Base-by-base conservation (phyloP, 2,797 vertebrate species). In the Falco rusticolus region DNA sequence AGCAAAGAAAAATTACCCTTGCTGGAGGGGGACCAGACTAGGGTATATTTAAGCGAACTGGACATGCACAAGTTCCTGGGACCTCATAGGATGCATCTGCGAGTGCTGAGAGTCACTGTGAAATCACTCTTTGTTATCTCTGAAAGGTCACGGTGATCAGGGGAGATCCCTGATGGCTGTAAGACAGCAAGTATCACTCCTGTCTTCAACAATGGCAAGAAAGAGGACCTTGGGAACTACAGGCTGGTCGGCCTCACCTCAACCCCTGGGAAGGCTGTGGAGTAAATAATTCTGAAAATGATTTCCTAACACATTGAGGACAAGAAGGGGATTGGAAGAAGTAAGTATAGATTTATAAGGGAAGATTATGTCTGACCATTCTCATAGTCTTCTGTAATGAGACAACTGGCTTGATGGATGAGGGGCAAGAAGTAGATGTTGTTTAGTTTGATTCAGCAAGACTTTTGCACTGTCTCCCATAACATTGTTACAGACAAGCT, bases 21-120 rank as follows among this genome's bases (percentile, higher is more conserved):
- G 1, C 19, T 71, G 31, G 15, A 78, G 16, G 1, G 1, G 3
- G 3, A 28, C 54, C 0, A 0, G 18, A 6, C 7, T 59, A 56
- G 5, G 1, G 7, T 24, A 21, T 43, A 45, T 69, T 83, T 60
- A 76, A 79, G 11, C 3, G 1, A 82, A 76, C 34, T 57, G 8
- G 21, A 39, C 13, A 25, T 17, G 51, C 14, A 25, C 1, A 59
- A 24, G 11, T 33, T 53, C 37, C 39, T 72, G 31, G 11, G 10
- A 65, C 12, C 5, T 57, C 45, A 45, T 2, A 4, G 39, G 37
- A 66, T 25, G 11, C 21, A 65, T 12, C 6, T 0, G 0, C 2
- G 7, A 79, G 15, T 34, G 37, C 16, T 87, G 45, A 60, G 11
- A 56, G 5, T 80, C 43, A 43, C 20, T 50, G 47, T 54, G 37